phyloP scores from a whole-genome alignment of 2,888 invertebrate genomes.

The Caenorhabditis plicata region DNA sequence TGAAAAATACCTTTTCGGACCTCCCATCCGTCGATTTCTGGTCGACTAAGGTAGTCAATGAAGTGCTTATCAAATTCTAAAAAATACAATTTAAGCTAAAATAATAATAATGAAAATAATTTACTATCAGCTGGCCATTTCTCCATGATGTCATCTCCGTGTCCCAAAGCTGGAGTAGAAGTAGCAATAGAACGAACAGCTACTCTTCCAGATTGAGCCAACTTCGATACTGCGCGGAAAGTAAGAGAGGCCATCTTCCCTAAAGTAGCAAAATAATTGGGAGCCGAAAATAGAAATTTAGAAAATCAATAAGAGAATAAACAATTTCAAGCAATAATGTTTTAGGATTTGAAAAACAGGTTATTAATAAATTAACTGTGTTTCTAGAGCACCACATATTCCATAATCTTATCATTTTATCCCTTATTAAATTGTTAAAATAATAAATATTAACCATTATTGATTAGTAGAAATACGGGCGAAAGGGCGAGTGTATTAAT shows the following conservation, averaged over 20 bases:
- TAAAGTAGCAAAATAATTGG: slow-evolving; percentile 3
- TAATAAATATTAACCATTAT: too few species aligned
- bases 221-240: slow-evolving; percentile 32
- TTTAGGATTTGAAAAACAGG: slow-evolving; percentile 4
- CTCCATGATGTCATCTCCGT: slow-evolving; percentile 56
- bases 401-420: too few species aligned
- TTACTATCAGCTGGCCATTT: slow-evolving; percentile 63
- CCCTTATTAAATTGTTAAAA: too few species aligned
- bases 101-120: slow-evolving; percentile 9
- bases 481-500: slow-evolving; percentile 8
- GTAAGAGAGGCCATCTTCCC: slow-evolving; percentile 48
- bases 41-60: slow-evolving; percentile 62
- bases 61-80: slow-evolving; percentile 64
- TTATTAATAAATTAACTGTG: not conserved
- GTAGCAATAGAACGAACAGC: slow-evolving; percentile 32
- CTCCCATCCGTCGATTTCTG: slow-evolving; percentile 66
- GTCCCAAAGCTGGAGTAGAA: slow-evolving; percentile 30
- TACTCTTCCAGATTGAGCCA: slow-evolving; percentile 27
- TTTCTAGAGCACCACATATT: too few species aligned
- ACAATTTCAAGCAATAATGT: not conserved
- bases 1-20: slow-evolving; percentile 60
- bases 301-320: not conserved
- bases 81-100: slow-evolving; percentile 6
- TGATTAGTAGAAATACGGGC: slow-evolving; percentile 29
- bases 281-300: too few species aligned